Conservation (phyloP, 2,888 invertebrate species). For the Ctenicera cuprea region DNA sequence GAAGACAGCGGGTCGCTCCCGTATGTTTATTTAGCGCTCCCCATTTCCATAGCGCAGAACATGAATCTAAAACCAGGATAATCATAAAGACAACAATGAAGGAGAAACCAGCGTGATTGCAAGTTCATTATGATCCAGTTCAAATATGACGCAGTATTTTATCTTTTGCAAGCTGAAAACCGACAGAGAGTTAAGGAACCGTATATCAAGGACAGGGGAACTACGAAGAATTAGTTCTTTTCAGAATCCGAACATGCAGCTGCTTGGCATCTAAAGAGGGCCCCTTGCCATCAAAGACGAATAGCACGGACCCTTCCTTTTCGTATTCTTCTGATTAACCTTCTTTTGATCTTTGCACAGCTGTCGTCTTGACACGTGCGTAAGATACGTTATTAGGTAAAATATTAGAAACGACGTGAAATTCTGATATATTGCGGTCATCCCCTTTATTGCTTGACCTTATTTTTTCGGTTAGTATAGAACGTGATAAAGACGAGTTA, state of each 20-base stretch:
- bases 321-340: conserved; percentile 53
- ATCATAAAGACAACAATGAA: conserved; percentile 13
- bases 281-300: conserved; percentile 51
- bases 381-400: conserved; percentile 47
- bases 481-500: too few species aligned
- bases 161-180: conserved; percentile 39
- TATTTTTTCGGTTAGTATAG: neutral
- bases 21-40: neutral
- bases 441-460: neutral
- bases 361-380: conserved; percentile 55
- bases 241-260: conserved; percentile 50
- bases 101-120: conserved; percentile 5
- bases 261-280: conserved; percentile 48
- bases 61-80: conserved; percentile 27
- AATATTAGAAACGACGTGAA: conserved; percentile 24
- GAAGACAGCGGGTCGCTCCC: too few species aligned
- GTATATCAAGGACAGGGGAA: conserved; percentile 44
- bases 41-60: neutral
- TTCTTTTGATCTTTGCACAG: conserved; percentile 54
- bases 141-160: conserved; percentile 43
- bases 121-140: conserved; percentile 41
- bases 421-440: conserved; percentile 18
- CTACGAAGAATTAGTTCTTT: conserved; percentile 53
- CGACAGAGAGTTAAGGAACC: conserved; percentile 37
- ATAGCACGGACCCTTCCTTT: conserved; percentile 50